Percentiles rank a stretch among this genome's conserved stretches.
Conservation (phyloP, 2,797 vertebrate genomes). For the Odontamblyopus rebecca region DNA sequence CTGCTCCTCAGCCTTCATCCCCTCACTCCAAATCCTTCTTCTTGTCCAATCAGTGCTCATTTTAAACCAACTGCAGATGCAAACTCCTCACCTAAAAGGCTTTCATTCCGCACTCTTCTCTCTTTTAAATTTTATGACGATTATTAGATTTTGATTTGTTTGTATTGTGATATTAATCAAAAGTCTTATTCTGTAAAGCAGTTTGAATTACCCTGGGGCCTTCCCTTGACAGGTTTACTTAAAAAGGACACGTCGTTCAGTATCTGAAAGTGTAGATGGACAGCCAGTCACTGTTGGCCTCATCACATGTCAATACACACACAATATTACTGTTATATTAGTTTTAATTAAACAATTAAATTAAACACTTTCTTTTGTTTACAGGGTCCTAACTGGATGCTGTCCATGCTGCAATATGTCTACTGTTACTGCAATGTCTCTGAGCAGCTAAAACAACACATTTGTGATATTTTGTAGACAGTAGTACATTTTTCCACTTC, state of each 20-base stretch:
- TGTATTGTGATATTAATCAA: not conserved
- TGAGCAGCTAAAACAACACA: not conserved
- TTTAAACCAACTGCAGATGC: no score
- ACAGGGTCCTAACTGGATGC: conserved; percentile 25
- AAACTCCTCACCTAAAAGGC: no score
- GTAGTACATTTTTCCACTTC: no score
- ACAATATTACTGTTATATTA: not conserved
- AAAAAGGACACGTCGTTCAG: conserved; percentile 31
- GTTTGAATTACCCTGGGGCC: no score
- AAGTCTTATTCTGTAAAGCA: no score
- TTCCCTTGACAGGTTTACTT: conserved; percentile 31
- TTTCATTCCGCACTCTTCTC: no score
- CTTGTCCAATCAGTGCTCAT: no score
- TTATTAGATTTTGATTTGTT: no score
- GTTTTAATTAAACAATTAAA: not conserved
- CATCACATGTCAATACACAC: conserved; percentile 48
- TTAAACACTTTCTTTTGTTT: conserved; percentile 10
- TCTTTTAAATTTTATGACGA: no score
- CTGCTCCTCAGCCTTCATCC: no score
- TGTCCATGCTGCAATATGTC: not conserved
- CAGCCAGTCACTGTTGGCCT: conserved; percentile 47
- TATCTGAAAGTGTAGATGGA: conserved; percentile 27
- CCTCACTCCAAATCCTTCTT: no score
- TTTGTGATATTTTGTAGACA: no score
- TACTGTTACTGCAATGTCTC: not conserved